A percentile compares a stretch with the other conserved stretches of the same genome.
Evolutionary conservation across 2,113 vertebrate species (phyloP).

Genomic region (Hyaena hyaena): DNA sequence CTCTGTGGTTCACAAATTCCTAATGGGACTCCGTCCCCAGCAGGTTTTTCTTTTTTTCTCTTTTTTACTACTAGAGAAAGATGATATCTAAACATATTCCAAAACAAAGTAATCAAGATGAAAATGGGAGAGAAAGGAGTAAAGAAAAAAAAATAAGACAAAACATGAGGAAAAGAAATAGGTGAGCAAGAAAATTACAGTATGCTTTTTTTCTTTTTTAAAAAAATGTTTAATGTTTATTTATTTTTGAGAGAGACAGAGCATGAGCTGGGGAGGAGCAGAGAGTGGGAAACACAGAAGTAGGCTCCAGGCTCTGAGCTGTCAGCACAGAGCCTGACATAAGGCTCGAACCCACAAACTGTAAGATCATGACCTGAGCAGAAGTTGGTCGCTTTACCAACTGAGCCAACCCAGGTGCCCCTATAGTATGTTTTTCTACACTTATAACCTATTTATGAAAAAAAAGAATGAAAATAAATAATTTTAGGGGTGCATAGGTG

Average conservation of each 20-base stretch:
- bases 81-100: background rate
- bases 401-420: too few species aligned
- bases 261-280: too few species aligned
- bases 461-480: background rate
- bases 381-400: too few species aligned
- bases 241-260: too few species aligned
- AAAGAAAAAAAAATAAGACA: background rate
- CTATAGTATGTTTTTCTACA: background rate
- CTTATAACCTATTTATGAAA: background rate
- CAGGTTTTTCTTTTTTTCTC: background rate
- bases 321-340: too few species aligned
- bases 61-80: background rate
- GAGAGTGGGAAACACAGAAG: too few species aligned
- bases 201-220: background rate
- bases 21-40: background rate
- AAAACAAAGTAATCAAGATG: background rate
- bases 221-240: too few species aligned
- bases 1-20: constrained; percentile 54
- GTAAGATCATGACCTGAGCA: too few species aligned
- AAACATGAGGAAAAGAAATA: background rate
- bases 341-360: too few species aligned
- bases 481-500: too few species aligned
- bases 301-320: too few species aligned
- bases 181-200: background rate
- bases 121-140: background rate